These are phyloP conservation scores for Callorhinus ursinus DNA, from an alignment of 2,113 vertebrate species.

Conservation along the genomic window DNA sequence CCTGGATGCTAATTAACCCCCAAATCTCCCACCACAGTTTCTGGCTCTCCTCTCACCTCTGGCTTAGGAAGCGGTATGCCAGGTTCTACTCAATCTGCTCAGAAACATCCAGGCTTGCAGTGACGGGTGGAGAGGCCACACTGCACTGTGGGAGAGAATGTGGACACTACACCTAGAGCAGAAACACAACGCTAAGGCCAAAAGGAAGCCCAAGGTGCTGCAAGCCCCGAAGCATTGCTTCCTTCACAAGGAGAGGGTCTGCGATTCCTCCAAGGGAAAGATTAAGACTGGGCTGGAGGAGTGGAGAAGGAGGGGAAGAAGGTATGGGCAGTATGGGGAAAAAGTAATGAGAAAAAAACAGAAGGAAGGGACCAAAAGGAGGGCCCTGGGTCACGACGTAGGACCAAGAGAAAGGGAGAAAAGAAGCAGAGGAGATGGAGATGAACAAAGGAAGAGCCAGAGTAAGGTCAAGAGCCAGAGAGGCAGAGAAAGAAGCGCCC, in stretches of 20 bases:
- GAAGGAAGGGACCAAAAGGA: background rate
- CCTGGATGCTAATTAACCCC: background rate
- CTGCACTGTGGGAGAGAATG: background rate
- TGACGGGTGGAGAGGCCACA: background rate
- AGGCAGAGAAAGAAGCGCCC: background rate
- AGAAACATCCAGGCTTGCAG: background rate
- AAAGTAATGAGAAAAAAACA: background rate
- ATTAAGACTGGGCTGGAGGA: background rate
- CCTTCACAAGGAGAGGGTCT: background rate
- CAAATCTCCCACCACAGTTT: background rate
- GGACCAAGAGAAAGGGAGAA: background rate
- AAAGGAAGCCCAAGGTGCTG: background rate
- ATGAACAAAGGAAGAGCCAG: background rate
- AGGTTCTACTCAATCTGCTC: background rate
- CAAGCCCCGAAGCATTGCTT: background rate
- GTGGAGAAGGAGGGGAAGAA: background rate
- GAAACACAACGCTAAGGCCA: background rate
- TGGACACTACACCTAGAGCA: background rate
- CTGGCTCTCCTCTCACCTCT: background rate
- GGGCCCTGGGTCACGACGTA: background rate
- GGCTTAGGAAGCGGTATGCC: background rate
- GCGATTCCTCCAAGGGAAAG: background rate
- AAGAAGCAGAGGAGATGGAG: background rate
- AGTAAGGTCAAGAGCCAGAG: background rate
- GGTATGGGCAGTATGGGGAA: background rate